Percentiles rank a stretch among this genome's conserved stretches.
These are phyloP conservation scores for Carposina sasakii DNA, from an alignment of 1,140 invertebrate species.

Conservation along the genomic window DNA sequence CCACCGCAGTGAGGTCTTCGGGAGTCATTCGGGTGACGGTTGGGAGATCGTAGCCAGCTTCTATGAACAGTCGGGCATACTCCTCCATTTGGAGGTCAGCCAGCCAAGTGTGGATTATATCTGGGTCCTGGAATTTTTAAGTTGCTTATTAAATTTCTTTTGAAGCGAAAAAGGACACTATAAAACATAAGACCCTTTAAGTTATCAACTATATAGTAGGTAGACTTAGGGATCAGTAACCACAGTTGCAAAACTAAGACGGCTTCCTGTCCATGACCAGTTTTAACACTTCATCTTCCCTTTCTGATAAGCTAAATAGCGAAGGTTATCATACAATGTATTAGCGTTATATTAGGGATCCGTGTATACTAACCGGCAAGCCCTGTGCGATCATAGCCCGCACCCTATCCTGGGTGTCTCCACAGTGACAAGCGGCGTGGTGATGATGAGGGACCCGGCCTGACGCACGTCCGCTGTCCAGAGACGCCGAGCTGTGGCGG, in stretches of 20 bases:
- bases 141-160: too few species aligned
- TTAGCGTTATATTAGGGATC: too few species aligned
- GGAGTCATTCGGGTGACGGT: conserved; percentile 99
- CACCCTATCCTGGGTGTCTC: conserved; percentile 79
- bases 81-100: conserved; percentile 96
- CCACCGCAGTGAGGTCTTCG: conserved; percentile 89
- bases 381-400: conserved; percentile 79
- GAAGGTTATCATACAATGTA: too few species aligned
- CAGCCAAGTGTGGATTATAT: conserved; percentile 95
- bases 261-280: too few species aligned
- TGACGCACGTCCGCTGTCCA: conserved; percentile 93
- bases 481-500: conserved; percentile 91
- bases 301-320: too few species aligned
- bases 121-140: conserved; percentile 87
- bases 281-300: too few species aligned
- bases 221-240: too few species aligned
- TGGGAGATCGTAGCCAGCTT: conserved; percentile 97
- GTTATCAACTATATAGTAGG: too few species aligned
- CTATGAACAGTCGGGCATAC: conserved; percentile 94
- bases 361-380: conserved; percentile 72
- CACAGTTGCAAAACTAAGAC: too few species aligned
- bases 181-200: too few species aligned
- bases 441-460: conserved; percentile 78
- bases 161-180: too few species aligned
- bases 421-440: conserved; percentile 82